Percentiles rank a stretch among this genome's conserved stretches.
Conservation (phyloP, 2,888 invertebrate genomes). For the Pherbina coryleti region DNA sequence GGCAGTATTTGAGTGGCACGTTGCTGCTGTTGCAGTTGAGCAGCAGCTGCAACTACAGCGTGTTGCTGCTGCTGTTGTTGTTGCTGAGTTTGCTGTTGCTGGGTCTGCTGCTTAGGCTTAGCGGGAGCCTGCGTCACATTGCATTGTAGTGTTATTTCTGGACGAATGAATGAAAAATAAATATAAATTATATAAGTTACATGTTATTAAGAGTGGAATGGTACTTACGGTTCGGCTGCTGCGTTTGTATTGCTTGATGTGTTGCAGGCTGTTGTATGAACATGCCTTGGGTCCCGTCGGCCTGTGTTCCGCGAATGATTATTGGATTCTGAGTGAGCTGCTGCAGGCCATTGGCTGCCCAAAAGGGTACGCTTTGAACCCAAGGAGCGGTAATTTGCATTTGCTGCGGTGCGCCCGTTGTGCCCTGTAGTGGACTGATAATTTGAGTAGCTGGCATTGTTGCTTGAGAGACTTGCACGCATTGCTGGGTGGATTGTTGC, state of each 20-base stretch:
- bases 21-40: slow-evolving; percentile 54
- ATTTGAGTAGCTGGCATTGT: slow-evolving; percentile 79
- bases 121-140: slow-evolving; percentile 66
- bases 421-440: slow-evolving; percentile 79
- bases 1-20: slow-evolving; percentile 74
- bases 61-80: slow-evolving; percentile 56
- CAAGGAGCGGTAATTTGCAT: slow-evolving; percentile 85
- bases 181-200: background rate
- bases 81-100: slow-evolving; percentile 51
- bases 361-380: slow-evolving; percentile 82
- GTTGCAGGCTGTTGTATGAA: slow-evolving; percentile 80
- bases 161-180: slow-evolving; percentile 12
- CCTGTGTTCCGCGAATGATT: slow-evolving; percentile 81
- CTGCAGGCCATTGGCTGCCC: slow-evolving; percentile 78
- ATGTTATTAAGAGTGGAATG: background rate
- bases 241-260: slow-evolving; percentile 73
- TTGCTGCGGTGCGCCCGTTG: slow-evolving; percentile 73
- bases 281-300: slow-evolving; percentile 80
- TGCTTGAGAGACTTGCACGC: slow-evolving; percentile 80
- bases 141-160: slow-evolving; percentile 68
- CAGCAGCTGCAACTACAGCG: slow-evolving; percentile 58
- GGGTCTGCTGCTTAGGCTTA: slow-evolving; percentile 71
- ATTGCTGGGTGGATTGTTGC: slow-evolving; percentile 75
- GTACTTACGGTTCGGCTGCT: slow-evolving; percentile 76
- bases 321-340: slow-evolving; percentile 84